Base-by-base conservation (phyloP, 1,140 invertebrate species). In the Paramacrobiotus metropolitanus region DNA sequence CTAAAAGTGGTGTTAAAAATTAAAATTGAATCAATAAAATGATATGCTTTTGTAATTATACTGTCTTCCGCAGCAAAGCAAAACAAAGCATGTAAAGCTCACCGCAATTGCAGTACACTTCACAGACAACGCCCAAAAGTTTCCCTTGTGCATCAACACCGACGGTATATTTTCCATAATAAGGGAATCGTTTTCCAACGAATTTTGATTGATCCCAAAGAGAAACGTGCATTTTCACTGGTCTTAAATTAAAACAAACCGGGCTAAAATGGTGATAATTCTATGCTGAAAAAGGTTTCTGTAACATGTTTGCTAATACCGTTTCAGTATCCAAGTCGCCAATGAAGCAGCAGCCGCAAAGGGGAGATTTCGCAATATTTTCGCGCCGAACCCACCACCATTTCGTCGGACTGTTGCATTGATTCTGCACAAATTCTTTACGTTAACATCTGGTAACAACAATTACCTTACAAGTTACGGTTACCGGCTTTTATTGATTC, bases 301-400 rank as follows among this genome's bases (percentile, higher is more conserved):
- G n/a, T n/a, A n/a, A n/a, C n/a, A n/a, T n/a, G n/a, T n/a, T n/a
- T n/a, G n/a, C n/a, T n/a, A n/a, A n/a, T n/a, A n/a, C n/a, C n/a
- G n/a, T n/a, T n/a, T n/a, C n/a, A n/a, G n/a, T n/a, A n/a, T n/a
- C n/a, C n/a, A n/a, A n/a, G n/a, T n/a, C n/a, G n/a, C n/a, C n/a
- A n/a, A n/a, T n/a, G n/a, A n/a, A n/a, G n/a, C n/a, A n/a, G n/a
- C n/a, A n/a, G n/a, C n/a, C n/a, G n/a, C n/a, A n/a, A n/a, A n/a
- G n/a, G n/a, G n/a, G n/a, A n/a, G n/a, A n/a, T n/a, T n/a, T n/a
- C n/a, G n/a, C n/a, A n/a, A n/a, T n/a, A 69, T 67, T 61, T 74
- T 74, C n/a, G 65, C 69, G 29, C 74, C 74, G 65, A 71, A 75
- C 1, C 65, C 70, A 29, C 74, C 74, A 20, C 74, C 74, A 2